These are phyloP conservation scores for Solenodon paradoxus DNA, from an alignment of 2,113 vertebrate genomes.

Conservation along the genomic window DNA sequence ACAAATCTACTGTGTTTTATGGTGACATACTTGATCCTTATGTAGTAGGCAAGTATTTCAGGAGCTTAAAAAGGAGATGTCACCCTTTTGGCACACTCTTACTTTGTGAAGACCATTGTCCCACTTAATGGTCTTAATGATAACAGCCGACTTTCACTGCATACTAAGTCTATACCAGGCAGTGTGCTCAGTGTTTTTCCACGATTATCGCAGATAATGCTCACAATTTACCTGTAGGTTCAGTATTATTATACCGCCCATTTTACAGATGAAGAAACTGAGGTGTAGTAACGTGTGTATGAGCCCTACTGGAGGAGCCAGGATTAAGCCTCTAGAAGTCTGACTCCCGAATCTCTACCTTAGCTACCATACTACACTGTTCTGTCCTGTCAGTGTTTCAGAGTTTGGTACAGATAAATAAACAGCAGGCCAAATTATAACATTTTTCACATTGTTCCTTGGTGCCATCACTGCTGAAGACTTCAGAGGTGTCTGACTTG, in stretches of 20 bases:
- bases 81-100: background rate
- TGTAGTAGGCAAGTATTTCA: background rate
- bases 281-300: background rate
- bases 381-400: background rate
- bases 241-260: background rate
- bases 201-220: background rate
- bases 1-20: background rate
- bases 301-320: background rate
- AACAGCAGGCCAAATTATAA: background rate
- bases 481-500: background rate
- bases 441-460: background rate
- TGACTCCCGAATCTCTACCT: background rate
- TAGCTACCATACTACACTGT: background rate
- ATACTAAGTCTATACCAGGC: background rate
- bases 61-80: background rate
- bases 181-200: background rate
- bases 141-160: background rate
- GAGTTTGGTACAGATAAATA: background rate
- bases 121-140: background rate
- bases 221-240: background rate
- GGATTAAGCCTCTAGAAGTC: background rate
- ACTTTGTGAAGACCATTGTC: background rate
- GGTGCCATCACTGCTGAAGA: background rate
- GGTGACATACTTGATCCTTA: background rate
- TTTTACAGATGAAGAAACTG: conserved; percentile 9